Conservation (phyloP, 2,797 vertebrate species). For the Clamator glandarius region DNA sequence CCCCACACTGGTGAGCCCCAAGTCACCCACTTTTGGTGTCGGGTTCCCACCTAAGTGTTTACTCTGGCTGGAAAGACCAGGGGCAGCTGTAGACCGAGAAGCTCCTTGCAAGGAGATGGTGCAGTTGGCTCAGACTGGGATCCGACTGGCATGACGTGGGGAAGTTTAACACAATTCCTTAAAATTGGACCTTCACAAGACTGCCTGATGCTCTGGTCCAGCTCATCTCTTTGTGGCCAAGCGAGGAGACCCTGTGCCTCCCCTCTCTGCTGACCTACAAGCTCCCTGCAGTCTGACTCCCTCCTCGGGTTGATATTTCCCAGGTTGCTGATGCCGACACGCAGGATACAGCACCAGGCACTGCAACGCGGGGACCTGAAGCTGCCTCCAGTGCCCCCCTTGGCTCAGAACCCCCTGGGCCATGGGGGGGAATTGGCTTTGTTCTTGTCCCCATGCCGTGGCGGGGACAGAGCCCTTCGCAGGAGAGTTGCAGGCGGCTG, state of each 20-base stretch:
- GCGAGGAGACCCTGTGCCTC: not conserved
- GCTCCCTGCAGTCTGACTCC: rapidly evolving
- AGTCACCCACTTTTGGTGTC: not conserved
- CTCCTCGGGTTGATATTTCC: rapidly evolving
- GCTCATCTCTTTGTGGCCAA: not conserved
- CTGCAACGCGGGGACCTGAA: rapidly evolving
- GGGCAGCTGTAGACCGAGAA: not conserved
- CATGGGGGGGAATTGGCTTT: not conserved
- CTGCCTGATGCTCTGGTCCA: not conserved
- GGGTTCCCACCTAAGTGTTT: not conserved
- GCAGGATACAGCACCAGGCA: rapidly evolving
- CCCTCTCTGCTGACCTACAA: rapidly evolving
- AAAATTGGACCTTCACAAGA: not conserved
- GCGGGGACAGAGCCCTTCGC: not conserved
- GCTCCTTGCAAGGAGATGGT: not conserved
- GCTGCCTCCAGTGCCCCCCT: not conserved
- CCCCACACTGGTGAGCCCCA: not conserved
- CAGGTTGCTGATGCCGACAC: not conserved
- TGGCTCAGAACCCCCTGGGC: rapidly evolving
- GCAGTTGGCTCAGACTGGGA: not conserved
- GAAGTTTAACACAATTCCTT: not conserved
- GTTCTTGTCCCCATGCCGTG: not conserved
- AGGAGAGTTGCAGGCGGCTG: conserved; percentile 56
- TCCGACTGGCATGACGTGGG: not conserved
- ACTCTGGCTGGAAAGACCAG: not conserved